Percentiles rank a stretch among this genome's conserved stretches.
Conservation (phyloP, 2,888 invertebrate genomes). For the Lithophane socia region DNA sequence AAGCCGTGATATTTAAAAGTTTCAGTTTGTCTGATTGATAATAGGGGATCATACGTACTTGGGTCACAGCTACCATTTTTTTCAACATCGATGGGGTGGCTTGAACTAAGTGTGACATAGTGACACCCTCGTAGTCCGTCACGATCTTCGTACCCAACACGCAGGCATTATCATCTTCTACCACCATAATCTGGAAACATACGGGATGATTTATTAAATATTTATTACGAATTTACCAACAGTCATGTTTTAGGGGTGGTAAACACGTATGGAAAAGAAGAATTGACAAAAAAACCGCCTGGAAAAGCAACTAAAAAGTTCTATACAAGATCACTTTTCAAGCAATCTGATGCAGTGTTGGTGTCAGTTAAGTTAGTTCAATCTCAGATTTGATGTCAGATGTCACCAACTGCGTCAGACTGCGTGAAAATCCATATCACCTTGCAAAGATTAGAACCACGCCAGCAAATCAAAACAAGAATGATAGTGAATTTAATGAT, state of each 20-base stretch:
- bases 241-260: background rate
- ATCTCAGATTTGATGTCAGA: background rate
- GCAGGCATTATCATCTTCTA: slow-evolving; percentile 91
- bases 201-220: background rate
- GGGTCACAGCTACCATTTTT: slow-evolving; percentile 88
- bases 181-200: slow-evolving; percentile 86
- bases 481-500: slow-evolving; percentile 12
- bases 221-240: background rate
- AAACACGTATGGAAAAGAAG: background rate
- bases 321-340: background rate
- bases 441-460: background rate
- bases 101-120: slow-evolving; percentile 90
- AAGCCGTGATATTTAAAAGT: background rate
- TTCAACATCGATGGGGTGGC: slow-evolving; percentile 90
- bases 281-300: background rate
- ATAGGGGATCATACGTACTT: slow-evolving; percentile 71
- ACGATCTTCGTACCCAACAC: slow-evolving; percentile 88
- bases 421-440: background rate
- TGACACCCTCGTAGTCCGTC: slow-evolving; percentile 84
- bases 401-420: background rate
- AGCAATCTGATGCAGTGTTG: background rate
- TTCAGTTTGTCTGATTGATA: background rate
- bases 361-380: background rate
- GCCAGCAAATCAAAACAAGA: slow-evolving; percentile 14
- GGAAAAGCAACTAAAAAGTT: background rate